A percentile compares a stretch with the other conserved stretches of the same genome.
These are phyloP conservation scores for Loriculus beryllinus DNA, from an alignment of 2,797 vertebrate genomes.

Conservation along the genomic window DNA sequence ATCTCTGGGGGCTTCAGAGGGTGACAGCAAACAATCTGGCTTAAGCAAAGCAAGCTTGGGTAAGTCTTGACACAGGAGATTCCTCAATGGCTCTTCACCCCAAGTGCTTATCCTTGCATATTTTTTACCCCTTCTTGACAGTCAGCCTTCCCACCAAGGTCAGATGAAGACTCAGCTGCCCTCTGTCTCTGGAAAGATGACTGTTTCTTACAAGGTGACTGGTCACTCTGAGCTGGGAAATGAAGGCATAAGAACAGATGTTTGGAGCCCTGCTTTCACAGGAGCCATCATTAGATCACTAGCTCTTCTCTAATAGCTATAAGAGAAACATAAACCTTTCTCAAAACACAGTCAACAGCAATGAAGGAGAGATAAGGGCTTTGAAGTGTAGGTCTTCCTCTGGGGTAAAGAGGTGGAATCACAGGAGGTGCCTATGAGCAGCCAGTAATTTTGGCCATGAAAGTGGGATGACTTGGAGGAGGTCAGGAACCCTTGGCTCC, in stretches of 20 bases:
- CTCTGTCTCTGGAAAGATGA: background rate
- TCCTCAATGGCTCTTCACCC: background rate
- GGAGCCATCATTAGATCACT: background rate
- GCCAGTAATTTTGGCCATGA: background rate
- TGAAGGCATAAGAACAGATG: background rate
- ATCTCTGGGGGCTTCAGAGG: background rate
- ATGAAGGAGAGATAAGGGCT: background rate
- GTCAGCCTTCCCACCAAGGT: background rate
- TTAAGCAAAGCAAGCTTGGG: background rate
- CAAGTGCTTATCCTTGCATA: background rate
- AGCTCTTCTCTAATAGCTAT: background rate
- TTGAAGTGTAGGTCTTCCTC: background rate
- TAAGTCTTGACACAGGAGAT: background rate
- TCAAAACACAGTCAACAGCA: background rate
- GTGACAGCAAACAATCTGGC: background rate
- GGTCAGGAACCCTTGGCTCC: background rate
- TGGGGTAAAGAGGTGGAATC: background rate
- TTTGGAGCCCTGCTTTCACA: background rate
- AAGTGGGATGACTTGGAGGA: background rate
- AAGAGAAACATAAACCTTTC: background rate
- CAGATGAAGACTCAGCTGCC: background rate
- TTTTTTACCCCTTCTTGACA: background rate
- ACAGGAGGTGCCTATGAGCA: background rate
- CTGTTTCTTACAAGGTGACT: background rate
- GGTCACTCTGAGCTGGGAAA: background rate